Conservation (phyloP, 2,797 vertebrate genomes). For the Myripristis jacobus region DNA sequence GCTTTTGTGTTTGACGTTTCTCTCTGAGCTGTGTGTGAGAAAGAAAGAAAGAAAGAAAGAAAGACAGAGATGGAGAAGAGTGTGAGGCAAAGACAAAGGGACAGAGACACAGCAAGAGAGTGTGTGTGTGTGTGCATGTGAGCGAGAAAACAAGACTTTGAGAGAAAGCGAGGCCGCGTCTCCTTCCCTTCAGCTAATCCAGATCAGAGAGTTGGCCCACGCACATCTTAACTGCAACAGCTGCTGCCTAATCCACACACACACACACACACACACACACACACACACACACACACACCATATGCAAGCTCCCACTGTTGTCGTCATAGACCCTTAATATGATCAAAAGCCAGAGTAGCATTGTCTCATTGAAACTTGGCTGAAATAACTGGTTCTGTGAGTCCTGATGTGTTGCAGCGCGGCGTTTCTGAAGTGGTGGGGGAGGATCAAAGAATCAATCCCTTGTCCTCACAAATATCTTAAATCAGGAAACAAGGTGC, state of each 20-base stretch:
- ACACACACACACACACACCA: constrained; percentile 25
- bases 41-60: not conserved
- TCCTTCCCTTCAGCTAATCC: constrained; percentile 50
- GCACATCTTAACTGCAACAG: constrained; percentile 45
- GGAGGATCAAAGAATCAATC: no score
- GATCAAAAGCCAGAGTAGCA: constrained; percentile 15
- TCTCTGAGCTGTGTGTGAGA: constrained; percentile 28
- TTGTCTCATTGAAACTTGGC: no score
- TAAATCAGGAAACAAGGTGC: no score
- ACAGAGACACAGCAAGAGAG: not conserved
- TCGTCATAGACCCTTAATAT: constrained; percentile 25
- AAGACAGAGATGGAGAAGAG: not conserved
- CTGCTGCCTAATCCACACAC: constrained; percentile 50
- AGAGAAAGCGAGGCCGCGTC: constrained; percentile 15
- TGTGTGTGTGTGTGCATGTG: not conserved
- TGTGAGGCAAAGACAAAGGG: constrained; percentile 1
- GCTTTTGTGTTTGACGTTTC: constrained; percentile 38
- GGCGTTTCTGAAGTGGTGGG: no score
- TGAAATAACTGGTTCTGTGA: no score
- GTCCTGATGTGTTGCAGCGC: no score
- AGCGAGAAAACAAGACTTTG: constrained; percentile 2
- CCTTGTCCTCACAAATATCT: no score
- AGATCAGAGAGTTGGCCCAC: constrained; percentile 41
- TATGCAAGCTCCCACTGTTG: constrained; percentile 4
- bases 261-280: not conserved